Percentiles rank a stretch among this genome's conserved stretches.
These are phyloP conservation scores for Hiodon alosoides DNA, from an alignment of 2,113 vertebrate genomes.

Conservation along the genomic window DNA sequence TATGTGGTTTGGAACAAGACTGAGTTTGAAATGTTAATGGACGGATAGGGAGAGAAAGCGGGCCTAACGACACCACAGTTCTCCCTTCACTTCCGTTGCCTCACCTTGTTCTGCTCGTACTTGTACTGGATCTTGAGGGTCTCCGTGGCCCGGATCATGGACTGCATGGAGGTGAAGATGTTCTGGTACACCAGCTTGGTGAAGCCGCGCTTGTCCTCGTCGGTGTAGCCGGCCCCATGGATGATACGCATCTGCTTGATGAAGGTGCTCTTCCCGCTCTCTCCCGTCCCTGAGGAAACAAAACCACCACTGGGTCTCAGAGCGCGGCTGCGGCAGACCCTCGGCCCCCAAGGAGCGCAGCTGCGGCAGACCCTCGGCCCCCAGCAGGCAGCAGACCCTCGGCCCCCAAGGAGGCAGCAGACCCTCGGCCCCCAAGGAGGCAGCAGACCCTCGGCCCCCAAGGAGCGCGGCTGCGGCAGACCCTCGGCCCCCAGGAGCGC, in stretches of 20 bases:
- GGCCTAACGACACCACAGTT: not conserved
- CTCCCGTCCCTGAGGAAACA: slow-evolving; percentile 68
- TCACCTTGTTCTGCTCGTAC: slow-evolving; percentile 73
- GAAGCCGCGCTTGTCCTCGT: slow-evolving; percentile 77
- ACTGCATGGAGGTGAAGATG: slow-evolving; percentile 76
- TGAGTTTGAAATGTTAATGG: too few species aligned
- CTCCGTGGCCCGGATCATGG: slow-evolving; percentile 77
- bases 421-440: too few species aligned
- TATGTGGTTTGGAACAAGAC: too few species aligned
- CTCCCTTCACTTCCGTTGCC: not conserved
- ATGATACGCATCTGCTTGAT: slow-evolving; percentile 94
- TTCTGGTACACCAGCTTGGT: slow-evolving; percentile 80
- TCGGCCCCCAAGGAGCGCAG: too few species aligned
- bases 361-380: too few species aligned
- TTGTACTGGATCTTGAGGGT: slow-evolving; percentile 73
- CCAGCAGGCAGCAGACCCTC: too few species aligned
- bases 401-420: too few species aligned
- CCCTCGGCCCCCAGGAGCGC: too few species aligned
- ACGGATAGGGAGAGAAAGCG: not conserved
- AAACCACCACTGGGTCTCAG: not conserved
- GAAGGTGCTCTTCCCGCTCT: slow-evolving; percentile 88
- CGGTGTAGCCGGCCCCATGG: slow-evolving; percentile 77
- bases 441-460: too few species aligned
- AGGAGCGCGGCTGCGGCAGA: not conserved
- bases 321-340: not conserved